Evolutionary conservation across 92 coral and sea anemone genomes (phyloP), one percentile per base, ranked within the genome.

Genomic region (Meandrina meandrites): DNA sequence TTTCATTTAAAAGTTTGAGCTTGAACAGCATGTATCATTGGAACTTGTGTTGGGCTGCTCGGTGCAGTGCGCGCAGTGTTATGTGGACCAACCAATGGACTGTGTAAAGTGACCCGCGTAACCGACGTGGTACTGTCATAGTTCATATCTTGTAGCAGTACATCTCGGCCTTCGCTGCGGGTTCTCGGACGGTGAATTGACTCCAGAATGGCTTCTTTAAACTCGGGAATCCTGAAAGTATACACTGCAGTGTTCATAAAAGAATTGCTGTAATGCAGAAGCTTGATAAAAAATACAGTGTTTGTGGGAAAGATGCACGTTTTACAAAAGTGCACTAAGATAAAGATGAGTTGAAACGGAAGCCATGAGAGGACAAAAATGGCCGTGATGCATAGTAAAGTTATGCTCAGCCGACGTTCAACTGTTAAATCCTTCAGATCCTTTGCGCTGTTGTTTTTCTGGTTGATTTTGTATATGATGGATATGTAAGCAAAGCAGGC

Each of bases 191-290:
- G 87, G 24, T 37, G 30, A 36, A 85, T 64, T 60, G 87, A 28
- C 35, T 73, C 83, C 12, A 34, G 21, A 32, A 92, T 32, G 1
- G 91, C 84, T 54, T 86, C 87, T 28, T 90, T 92, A 72, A 90
- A 92, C 68, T 92, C 94, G 22, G 94, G 94, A 21, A 92, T 89
- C 72, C 94, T 81, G 22, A 86, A 85, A 31, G 91, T 83, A 77
- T 92, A 92, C 56, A 92, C 84, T 0, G 88, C 75, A 4, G 94
- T 80, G 78, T 92, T 92, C 81, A 92, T 76, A 66, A 92, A 92
- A 0, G 94, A 92, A 62, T 92, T 92, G 70, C 94, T 89, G 51
- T 89, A 92, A 62, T 92, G 94, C 45, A 92, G 58, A n/a, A 89
- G 88, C 88, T 92, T 92, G 35, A 89, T 85, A 30, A 85, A 77